A percentile compares a stretch with the other conserved stretches of the same genome.
These are phyloP conservation scores for Tromatobia lineatoria DNA, from an alignment of 2,888 invertebrate genomes.

Conservation along the genomic window DNA sequence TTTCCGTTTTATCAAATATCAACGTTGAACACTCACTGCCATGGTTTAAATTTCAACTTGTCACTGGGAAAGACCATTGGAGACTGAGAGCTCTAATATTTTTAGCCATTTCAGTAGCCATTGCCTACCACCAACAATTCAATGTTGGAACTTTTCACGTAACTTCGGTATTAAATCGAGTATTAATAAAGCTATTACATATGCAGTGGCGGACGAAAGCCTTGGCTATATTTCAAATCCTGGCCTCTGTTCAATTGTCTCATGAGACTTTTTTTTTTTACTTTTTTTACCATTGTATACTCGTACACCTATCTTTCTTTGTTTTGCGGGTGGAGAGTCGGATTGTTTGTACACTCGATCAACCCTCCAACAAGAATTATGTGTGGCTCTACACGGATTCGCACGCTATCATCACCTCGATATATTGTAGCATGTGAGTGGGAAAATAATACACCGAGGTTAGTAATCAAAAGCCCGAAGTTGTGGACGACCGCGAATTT, in stretches of 20 bases:
- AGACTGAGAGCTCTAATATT: background rate
- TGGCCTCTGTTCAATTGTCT: background rate
- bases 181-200: conserved; percentile 14
- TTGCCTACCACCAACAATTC: background rate
- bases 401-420: background rate
- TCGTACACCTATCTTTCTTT: background rate
- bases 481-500: background rate
- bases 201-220: conserved; percentile 12
- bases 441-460: background rate
- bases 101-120: background rate
- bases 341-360: background rate
- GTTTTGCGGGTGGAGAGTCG: background rate
- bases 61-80: background rate
- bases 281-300: background rate
- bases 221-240: background rate
- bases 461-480: background rate
- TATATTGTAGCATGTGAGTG: background rate
- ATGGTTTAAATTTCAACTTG: background rate
- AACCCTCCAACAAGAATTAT: background rate
- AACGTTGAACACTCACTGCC: conserved; percentile 1
- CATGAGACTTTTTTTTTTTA: background rate
- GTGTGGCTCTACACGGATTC: background rate
- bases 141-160: background rate
- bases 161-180: background rate
- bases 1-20: background rate